These are phyloP conservation scores for Elmis aenea DNA, from an alignment of 2,888 invertebrate species.

Conservation along the genomic window DNA sequence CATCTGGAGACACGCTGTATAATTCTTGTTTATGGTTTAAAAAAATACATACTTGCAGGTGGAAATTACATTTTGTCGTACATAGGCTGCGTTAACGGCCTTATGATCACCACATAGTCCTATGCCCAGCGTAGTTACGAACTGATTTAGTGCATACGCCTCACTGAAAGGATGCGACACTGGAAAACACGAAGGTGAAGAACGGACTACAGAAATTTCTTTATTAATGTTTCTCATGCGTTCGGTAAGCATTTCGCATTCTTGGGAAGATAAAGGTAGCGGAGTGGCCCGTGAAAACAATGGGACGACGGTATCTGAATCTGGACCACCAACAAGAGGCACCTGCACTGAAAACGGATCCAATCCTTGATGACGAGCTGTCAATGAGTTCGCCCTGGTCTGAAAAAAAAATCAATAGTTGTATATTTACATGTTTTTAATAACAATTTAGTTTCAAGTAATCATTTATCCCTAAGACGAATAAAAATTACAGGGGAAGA, in stretches of 20 bases:
- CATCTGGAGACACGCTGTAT: too few species aligned
- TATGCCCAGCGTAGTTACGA: conserved; percentile 37
- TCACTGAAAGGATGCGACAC: conserved; percentile 23
- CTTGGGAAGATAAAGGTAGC: conserved; percentile 40
- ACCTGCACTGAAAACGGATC: conserved; percentile 56
- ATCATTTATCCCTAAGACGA: neutral
- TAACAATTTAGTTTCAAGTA: neutral
- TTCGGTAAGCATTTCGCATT: conserved; percentile 5
- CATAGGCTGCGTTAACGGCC: conserved; percentile 34
- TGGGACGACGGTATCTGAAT: conserved; percentile 60
- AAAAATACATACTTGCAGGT: conserved; percentile 35
- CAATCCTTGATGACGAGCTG: conserved; percentile 54
- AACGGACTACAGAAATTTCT: neutral
- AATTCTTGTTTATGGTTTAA: too few species aligned
- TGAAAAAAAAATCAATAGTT: too few species aligned
- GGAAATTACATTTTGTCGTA: conserved; percentile 34
- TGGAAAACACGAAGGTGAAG: neutral
- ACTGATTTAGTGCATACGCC: conserved; percentile 36
- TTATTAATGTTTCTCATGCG: conserved; percentile 1
- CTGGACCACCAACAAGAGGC: conserved; percentile 63
- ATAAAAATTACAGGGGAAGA: neutral
- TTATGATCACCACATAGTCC: conserved; percentile 38
- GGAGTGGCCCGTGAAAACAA: conserved; percentile 58
- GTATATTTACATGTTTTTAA: neutral
- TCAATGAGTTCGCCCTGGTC: conserved; percentile 58